Percentiles rank a stretch among this genome's conserved stretches.
Evolutionary conservation across 2,797 vertebrate species (phyloP).

Genomic region (Varecia variegata): DNA sequence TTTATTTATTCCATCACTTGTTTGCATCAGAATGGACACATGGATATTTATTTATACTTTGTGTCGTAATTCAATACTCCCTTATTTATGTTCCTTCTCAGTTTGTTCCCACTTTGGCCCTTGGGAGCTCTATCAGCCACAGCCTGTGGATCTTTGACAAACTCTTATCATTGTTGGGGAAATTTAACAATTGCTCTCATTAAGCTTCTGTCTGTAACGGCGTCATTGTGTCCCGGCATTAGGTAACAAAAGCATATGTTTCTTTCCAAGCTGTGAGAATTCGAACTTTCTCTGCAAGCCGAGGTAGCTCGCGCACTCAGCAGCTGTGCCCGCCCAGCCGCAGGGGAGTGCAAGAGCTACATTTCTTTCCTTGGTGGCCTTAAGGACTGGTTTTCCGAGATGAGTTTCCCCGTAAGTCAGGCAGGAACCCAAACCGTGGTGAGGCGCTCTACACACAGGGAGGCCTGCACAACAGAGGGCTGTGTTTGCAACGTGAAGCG

Average conservation of each 20-base stretch:
- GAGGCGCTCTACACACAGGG: background rate
- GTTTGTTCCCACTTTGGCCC: background rate
- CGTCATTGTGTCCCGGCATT: background rate
- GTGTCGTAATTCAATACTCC: background rate
- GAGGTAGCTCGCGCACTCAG: background rate
- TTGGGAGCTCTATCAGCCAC: background rate
- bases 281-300: background rate
- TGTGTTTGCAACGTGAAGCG: background rate
- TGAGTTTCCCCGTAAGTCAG: constrained; percentile 19
- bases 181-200: constrained; percentile 40
- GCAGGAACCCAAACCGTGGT: background rate
- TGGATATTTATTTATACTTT: background rate
- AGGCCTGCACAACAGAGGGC: background rate
- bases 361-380: background rate
- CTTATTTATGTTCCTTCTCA: background rate
- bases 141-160: background rate
- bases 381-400: background rate
- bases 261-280: constrained; percentile 18
- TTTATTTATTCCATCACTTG: background rate
- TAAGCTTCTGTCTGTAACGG: background rate
- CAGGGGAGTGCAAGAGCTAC: background rate
- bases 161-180: too few relatives aligned
- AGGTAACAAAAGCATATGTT: constrained; percentile 36
- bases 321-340: background rate
- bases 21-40: background rate